Percentiles rank a stretch among this genome's conserved stretches.
These are phyloP conservation scores for Stichopus horrens DNA, from an alignment of 53 echinoderm and acorn worm species.

Conservation along the genomic window DNA sequence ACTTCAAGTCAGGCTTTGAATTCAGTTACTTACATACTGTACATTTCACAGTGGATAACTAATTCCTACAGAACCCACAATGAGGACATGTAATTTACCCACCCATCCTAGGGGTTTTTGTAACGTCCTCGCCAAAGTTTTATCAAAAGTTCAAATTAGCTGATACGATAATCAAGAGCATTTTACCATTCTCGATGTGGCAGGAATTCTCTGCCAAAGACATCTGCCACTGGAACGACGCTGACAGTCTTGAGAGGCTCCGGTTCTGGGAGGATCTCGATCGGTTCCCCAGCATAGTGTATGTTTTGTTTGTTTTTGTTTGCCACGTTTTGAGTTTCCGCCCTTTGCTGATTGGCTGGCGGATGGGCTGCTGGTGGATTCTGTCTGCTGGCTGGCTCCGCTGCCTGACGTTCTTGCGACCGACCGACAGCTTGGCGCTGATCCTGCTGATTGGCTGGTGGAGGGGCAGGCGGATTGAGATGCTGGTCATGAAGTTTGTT, in stretches of 20 bases:
- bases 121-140: no score
- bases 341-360: neutral
- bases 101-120: no score
- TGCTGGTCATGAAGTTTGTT: neutral
- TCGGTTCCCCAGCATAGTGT: conserved; percentile 26
- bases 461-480: neutral
- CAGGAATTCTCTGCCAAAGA: conserved; percentile 14
- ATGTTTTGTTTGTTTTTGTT: neutral
- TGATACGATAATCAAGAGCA: neutral
- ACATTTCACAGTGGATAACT: no score
- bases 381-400: neutral
- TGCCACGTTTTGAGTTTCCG: neutral
- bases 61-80: no score
- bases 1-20: no score
- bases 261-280: no score
- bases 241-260: conserved; percentile 11
- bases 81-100: no score
- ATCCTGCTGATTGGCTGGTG: conserved; percentile 8
- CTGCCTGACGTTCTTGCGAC: neutral
- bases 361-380: no score
- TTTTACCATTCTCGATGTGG: conserved; percentile 30
- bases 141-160: no score
- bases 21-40: no score
- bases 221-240: conserved; percentile 14
- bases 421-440: neutral